Percentiles rank a stretch among this genome's conserved stretches.
phyloP scores from a whole-genome alignment of 1,140 invertebrate genomes.

The Heliconius nattereri region DNA sequence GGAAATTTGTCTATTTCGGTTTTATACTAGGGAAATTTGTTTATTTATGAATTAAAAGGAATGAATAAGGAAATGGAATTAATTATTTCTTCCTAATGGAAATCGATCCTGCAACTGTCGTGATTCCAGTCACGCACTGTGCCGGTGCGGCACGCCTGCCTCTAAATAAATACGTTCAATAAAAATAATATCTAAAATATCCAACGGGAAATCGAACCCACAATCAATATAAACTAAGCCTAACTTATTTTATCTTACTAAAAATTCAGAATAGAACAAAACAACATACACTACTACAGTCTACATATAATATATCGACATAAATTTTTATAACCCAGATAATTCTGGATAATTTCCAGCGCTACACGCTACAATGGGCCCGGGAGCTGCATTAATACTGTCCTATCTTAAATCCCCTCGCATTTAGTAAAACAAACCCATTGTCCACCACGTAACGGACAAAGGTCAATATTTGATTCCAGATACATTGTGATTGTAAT shows the following conservation, averaged over 20 bases:
- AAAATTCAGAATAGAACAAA: too few relatives aligned
- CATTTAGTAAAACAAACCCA: slow-evolving; percentile 20
- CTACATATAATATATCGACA: background rate
- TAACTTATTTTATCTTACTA: too few relatives aligned
- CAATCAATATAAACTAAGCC: too few relatives aligned
- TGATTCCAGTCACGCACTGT: too few relatives aligned
- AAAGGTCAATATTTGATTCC: slow-evolving; percentile 48
- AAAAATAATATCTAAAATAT: too few relatives aligned
- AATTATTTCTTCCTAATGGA: too few relatives aligned
- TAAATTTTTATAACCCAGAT: slow-evolving; percentile 13
- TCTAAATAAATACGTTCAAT: too few relatives aligned
- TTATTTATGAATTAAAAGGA: background rate
- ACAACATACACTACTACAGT: too few relatives aligned
- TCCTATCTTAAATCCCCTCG: slow-evolving; percentile 10
- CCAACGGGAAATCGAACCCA: too few relatives aligned
- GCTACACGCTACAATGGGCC: slow-evolving; percentile 10
- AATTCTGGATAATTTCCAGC: slow-evolving; percentile 13
- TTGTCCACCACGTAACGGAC: slow-evolving; percentile 30
- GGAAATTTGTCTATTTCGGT: background rate
- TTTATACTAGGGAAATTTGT: background rate
- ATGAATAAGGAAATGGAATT: too few relatives aligned
- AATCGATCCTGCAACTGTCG: too few relatives aligned
- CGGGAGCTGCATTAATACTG: background rate
- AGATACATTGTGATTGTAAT: slow-evolving; percentile 46
- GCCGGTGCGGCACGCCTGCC: too few relatives aligned